Conservation (phyloP, 2,888 invertebrate species). For the Orthonevra nobilis region DNA sequence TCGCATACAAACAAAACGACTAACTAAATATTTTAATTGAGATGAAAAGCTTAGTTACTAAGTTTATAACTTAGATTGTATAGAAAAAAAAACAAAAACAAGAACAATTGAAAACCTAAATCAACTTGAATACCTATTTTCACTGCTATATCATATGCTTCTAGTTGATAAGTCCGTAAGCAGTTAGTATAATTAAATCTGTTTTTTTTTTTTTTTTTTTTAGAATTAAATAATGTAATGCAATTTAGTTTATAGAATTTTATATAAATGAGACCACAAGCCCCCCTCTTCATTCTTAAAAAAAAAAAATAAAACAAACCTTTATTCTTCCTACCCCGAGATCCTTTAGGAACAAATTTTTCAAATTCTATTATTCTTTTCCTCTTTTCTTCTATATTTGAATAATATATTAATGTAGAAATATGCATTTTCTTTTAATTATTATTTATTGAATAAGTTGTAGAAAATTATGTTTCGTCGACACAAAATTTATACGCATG, state of each 20-base stretch:
- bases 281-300: constrained; percentile 1
- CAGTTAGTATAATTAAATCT: constrained; percentile 54
- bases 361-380: background rate
- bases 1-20: constrained; percentile 1
- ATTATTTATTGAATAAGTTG: constrained; percentile 61
- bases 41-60: constrained; percentile 39
- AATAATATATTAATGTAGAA: too few relatives aligned
- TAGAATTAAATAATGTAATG: constrained; percentile 61
- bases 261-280: constrained; percentile 30
- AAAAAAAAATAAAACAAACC: background rate
- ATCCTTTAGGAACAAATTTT: too few relatives aligned
- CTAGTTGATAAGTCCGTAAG: constrained; percentile 58
- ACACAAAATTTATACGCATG: constrained; percentile 10
- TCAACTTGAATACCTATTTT: constrained; percentile 52
- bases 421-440: constrained; percentile 67
- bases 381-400: background rate
- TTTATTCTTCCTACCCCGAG: too few relatives aligned
- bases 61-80: constrained; percentile 52
- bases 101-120: constrained; percentile 14
- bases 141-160: constrained; percentile 64
- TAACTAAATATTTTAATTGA: constrained; percentile 14
- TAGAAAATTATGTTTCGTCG: constrained; percentile 29
- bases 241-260: constrained; percentile 57
- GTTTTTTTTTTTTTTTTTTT: constrained; percentile 43
- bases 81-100: constrained; percentile 4